A percentile compares a stretch with the other conserved stretches of the same genome.
Conservation (phyloP, 1,140 invertebrate genomes). For the Drosophila jambulina region DNA sequence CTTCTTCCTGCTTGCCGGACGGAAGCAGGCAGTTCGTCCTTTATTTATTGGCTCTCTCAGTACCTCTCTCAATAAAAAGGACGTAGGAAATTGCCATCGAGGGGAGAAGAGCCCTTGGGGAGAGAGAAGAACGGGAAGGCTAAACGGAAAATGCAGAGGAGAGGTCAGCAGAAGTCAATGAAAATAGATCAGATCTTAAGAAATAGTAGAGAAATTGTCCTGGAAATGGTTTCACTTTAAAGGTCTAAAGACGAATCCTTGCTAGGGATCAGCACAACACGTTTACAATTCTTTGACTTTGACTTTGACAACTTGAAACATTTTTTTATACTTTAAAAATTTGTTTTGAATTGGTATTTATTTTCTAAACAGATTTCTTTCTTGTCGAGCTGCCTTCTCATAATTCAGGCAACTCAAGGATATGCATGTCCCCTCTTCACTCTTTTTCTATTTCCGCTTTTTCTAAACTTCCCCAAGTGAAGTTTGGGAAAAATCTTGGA, state of each 20-base stretch:
- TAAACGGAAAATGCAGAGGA: too few species aligned
- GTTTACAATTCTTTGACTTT: neutral
- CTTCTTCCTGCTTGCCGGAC: neutral
- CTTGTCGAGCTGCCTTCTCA: neutral
- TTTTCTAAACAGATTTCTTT: neutral
- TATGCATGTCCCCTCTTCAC: neutral
- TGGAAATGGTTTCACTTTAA: neutral
- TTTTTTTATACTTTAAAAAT: neutral
- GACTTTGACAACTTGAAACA: neutral
- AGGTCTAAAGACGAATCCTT: neutral
- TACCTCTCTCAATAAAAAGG: slow-evolving; percentile 1
- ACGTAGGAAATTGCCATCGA: slow-evolving; percentile 58
- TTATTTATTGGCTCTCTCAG: slow-evolving; percentile 61
- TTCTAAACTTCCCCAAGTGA: slow-evolving; percentile 10
- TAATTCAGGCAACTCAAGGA: neutral
- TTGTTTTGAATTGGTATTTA: neutral
- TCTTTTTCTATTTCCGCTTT: neutral
- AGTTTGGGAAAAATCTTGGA: slow-evolving; percentile 37
- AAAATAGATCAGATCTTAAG: neutral
- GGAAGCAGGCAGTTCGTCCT: slow-evolving; percentile 47
- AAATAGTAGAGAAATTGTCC: neutral
- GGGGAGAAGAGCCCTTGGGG: slow-evolving; percentile 29
- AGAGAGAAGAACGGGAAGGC: slow-evolving; percentile 1
- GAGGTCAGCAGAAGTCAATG: neutral
- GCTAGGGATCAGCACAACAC: neutral